These are phyloP conservation scores for Strix aluco DNA, from an alignment of 2,113 vertebrate genomes.

Conservation along the genomic window DNA sequence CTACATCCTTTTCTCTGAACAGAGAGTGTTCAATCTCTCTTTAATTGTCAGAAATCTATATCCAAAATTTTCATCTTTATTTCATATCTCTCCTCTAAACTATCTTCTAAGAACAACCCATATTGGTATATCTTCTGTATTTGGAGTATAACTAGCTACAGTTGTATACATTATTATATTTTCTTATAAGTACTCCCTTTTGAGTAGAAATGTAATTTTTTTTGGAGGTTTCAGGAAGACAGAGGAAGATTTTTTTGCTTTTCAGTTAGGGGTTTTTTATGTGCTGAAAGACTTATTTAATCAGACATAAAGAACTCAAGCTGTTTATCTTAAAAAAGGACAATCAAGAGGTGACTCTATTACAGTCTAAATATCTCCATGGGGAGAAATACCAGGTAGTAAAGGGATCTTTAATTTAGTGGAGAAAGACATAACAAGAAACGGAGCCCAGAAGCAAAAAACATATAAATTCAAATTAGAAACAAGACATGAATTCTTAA, in stretches of 20 bases:
- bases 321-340: constrained; percentile 30
- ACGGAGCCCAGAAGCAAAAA: constrained; percentile 17
- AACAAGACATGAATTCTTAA: constrained; percentile 4
- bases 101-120: background rate
- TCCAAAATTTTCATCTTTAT: background rate
- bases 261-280: background rate
- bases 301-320: background rate
- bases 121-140: background rate
- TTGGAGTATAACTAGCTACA: background rate
- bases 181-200: constrained; percentile 12
- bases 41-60: background rate
- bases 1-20: background rate
- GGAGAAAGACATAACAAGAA: constrained; percentile 21
- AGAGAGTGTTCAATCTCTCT: background rate
- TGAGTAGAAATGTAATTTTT: background rate
- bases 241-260: background rate
- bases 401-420: constrained; percentile 42
- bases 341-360: constrained; percentile 34
- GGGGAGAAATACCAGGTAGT: constrained; percentile 31
- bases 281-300: constrained; percentile 31
- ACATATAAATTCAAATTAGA: constrained; percentile 30
- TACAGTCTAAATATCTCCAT: constrained; percentile 19
- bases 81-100: background rate
- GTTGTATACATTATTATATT: background rate
- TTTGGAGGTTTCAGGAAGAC: background rate